phyloP scores from a whole-genome alignment of 1,140 invertebrate genomes.

The Andrena cerasifolii region DNA sequence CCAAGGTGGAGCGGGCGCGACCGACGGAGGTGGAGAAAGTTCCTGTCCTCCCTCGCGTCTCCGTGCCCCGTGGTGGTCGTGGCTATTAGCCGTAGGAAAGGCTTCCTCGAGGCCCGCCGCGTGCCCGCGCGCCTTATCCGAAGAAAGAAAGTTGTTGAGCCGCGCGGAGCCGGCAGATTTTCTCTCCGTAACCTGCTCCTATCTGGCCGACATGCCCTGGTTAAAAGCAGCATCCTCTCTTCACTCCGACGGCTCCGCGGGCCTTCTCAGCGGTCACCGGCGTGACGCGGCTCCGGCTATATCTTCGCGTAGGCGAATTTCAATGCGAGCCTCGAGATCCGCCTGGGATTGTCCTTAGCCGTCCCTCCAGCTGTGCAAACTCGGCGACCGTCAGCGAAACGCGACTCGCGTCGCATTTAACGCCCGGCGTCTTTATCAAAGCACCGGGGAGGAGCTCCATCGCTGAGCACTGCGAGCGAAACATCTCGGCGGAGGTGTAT shows the following conservation, averaged over 20 bases:
- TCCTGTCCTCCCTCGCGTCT: not conserved
- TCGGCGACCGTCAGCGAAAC: too few relatives aligned
- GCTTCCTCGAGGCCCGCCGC: slow-evolving; percentile 18
- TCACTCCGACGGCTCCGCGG: not conserved
- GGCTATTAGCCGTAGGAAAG: slow-evolving; percentile 15
- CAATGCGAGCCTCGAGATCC: not conserved
- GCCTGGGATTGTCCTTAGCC: not conserved
- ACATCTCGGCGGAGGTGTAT: too few relatives aligned
- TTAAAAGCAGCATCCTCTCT: slow-evolving; percentile 32
- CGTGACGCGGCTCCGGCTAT: not conserved
- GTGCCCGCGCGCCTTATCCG: slow-evolving; percentile 37
- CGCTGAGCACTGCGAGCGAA: too few relatives aligned
- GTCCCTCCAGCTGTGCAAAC: not conserved
- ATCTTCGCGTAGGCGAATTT: not conserved
- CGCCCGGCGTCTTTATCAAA: too few relatives aligned
- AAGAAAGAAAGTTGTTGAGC: slow-evolving; percentile 67
- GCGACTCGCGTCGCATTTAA: too few relatives aligned
- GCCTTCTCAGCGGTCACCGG: not conserved
- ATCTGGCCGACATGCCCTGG: slow-evolving; percentile 52
- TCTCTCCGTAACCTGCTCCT: slow-evolving; percentile 36
- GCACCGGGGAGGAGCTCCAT: too few relatives aligned
- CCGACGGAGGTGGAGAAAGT: slow-evolving; percentile 44
- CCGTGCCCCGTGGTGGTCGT: not conserved
- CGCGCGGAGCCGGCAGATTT: slow-evolving; percentile 46
- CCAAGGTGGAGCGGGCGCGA: slow-evolving; percentile 13